These are phyloP conservation scores for Chromobotia macracanthus DNA, from an alignment of 2,797 vertebrate genomes.

Conservation along the genomic window DNA sequence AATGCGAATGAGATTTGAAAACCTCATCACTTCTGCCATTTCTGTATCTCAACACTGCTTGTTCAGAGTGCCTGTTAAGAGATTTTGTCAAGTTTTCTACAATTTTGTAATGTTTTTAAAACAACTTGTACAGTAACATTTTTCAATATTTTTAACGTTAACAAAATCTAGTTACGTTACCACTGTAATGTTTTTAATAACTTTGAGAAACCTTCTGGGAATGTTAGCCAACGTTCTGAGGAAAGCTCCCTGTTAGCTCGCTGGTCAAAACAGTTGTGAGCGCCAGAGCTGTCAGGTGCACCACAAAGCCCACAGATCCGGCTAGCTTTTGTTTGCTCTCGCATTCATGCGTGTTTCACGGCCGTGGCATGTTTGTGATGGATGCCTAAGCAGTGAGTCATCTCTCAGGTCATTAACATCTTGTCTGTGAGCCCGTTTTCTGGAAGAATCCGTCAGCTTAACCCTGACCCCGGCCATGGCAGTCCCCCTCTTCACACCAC, in stretches of 20 bases:
- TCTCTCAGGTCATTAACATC: constrained; percentile 73
- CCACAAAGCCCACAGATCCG: constrained; percentile 64
- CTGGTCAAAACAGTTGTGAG: constrained; percentile 43
- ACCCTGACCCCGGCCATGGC: constrained; percentile 74
- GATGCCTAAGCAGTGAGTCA: constrained; percentile 80
- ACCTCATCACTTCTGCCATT: constrained; percentile 54
- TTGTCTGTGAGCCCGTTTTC: constrained; percentile 69
- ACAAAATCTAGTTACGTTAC: too few relatives aligned
- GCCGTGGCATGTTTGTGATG: constrained; percentile 57
- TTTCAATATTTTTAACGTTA: too few relatives aligned
- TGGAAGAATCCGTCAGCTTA: constrained; percentile 77
- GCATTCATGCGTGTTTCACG: constrained; percentile 32
- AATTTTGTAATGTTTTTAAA: too few relatives aligned
- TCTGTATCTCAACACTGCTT: neutral
- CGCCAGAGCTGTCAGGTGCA: constrained; percentile 63
- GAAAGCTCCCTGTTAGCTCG: neutral
- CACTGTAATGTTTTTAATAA: too few relatives aligned
- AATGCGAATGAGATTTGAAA: neutral
- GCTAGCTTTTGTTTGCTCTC: constrained; percentile 37
- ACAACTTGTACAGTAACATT: too few relatives aligned
- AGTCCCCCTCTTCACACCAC: constrained; percentile 66
- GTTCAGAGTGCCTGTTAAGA: neutral
- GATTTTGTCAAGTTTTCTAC: too few relatives aligned
- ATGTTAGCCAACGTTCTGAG: too few relatives aligned
- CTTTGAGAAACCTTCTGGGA: too few relatives aligned